Percentiles rank a stretch among this genome's conserved stretches.
Evolutionary conservation across 2,888 invertebrate species (phyloP).

Genomic region (Caenorhabditis sp.): DNA sequence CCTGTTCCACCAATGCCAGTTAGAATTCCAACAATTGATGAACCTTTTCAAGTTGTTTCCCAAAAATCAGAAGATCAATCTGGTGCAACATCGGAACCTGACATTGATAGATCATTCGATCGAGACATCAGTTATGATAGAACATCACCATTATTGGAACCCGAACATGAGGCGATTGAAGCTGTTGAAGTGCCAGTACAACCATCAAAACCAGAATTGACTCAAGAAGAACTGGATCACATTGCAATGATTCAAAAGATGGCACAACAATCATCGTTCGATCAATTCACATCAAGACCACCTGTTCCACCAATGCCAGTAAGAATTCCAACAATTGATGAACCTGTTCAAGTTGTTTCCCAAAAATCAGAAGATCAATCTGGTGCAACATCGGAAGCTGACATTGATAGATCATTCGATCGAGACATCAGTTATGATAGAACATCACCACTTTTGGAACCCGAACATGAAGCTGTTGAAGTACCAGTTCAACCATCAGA

Average conservation of each 20-base stretch:
- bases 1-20: slow-evolving; percentile 6
- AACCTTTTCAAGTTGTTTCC: slow-evolving; percentile 1
- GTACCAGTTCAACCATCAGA: slow-evolving; percentile 8
- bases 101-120: slow-evolving; percentile 13
- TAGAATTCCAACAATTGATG: slow-evolving; percentile 11
- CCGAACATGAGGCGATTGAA: slow-evolving; percentile 4
- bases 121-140: slow-evolving; percentile 6
- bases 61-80: slow-evolving; percentile 15
- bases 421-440: not conserved
- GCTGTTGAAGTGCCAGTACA: slow-evolving; percentile 4
- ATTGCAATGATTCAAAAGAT: slow-evolving; percentile 31
- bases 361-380: slow-evolving; percentile 19
- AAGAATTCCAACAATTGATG: slow-evolving; percentile 1
- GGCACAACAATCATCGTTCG: slow-evolving; percentile 29
- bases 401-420: slow-evolving; percentile 3
- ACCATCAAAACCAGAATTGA: slow-evolving; percentile 17
- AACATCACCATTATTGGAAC: not conserved
- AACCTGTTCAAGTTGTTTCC: not conserved
- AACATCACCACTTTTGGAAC: not conserved
- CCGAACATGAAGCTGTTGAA: not conserved
- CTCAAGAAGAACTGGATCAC: slow-evolving; percentile 39
- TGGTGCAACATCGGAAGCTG: slow-evolving; percentile 25
- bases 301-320: slow-evolving; percentile 9
- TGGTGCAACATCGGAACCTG: slow-evolving; percentile 33
- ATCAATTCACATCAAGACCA: not conserved